Percentiles rank a stretch among this genome's conserved stretches.
Conservation (phyloP, 2,888 invertebrate species). For the Mythimna impura region DNA sequence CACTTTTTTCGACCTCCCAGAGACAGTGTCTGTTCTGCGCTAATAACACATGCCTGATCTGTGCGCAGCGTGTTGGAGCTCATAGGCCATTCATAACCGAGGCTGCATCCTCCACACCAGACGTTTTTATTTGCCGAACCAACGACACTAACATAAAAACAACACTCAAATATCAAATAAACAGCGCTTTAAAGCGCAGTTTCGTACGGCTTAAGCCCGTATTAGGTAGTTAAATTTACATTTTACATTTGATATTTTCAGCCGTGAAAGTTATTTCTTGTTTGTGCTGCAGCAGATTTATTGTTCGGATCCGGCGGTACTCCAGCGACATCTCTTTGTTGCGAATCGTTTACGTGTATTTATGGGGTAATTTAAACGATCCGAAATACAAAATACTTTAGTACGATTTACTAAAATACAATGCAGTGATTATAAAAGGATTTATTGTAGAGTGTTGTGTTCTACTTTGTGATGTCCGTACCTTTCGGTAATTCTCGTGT, state of each 20-base stretch:
- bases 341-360: slow-evolving; percentile 84
- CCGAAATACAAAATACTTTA: slow-evolving; percentile 81
- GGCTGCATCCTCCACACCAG: slow-evolving; percentile 77
- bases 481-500: slow-evolving; percentile 45
- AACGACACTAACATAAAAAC: slow-evolving; percentile 87
- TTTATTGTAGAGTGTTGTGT: slow-evolving; percentile 60
- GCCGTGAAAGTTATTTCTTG: slow-evolving; percentile 87
- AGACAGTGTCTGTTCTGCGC: slow-evolving; percentile 66
- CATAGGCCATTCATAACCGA: slow-evolving; percentile 87
- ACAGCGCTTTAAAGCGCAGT: slow-evolving; percentile 85
- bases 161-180: slow-evolving; percentile 87
- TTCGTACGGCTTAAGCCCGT: slow-evolving; percentile 82
- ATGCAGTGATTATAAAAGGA: slow-evolving; percentile 74
- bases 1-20: background rate
- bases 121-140: slow-evolving; percentile 87
- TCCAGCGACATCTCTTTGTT: slow-evolving; percentile 81
- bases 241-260: slow-evolving; percentile 89
- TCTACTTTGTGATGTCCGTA: slow-evolving; percentile 50
- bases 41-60: slow-evolving; percentile 66
- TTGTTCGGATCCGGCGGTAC: slow-evolving; percentile 74
- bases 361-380: slow-evolving; percentile 86
- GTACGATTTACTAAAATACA: slow-evolving; percentile 76
- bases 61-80: slow-evolving; percentile 73
- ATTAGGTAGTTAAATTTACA: slow-evolving; percentile 90
- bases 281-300: slow-evolving; percentile 82